These are phyloP conservation scores for Spongilla lacustris DNA, from an alignment of 37 sponge, comb jelly and placozoan genomes.

Conservation along the genomic window DNA sequence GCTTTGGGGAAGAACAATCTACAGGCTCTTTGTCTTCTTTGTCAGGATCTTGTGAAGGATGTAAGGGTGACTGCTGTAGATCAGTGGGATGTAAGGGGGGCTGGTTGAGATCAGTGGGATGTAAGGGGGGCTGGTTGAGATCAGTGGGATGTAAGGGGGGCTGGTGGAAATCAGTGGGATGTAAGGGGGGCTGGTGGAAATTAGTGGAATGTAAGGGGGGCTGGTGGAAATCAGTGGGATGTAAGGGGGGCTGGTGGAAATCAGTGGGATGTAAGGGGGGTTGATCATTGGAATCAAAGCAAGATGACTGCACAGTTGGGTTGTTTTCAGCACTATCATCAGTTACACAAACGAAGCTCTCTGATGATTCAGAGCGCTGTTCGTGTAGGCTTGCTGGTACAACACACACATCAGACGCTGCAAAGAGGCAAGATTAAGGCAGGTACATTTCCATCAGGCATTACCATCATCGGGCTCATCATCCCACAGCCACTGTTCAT, in stretches of 20 bases:
- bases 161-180: background rate
- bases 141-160: too few relatives aligned
- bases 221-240: too few relatives aligned
- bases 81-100: background rate
- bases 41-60: background rate
- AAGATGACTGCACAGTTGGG: background rate
- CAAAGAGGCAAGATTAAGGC: background rate
- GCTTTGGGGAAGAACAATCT: background rate
- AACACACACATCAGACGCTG: background rate
- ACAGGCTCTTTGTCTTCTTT: background rate
- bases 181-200: background rate
- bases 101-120: background rate
- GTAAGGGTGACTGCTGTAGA: background rate
- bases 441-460: background rate
- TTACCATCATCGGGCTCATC: constrained; percentile 31
- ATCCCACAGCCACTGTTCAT: constrained; percentile 63
- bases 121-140: background rate
- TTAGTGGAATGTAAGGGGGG: background rate
- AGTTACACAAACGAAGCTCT: constrained; percentile 68
- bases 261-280: too few relatives aligned
- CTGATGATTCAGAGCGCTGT: constrained; percentile 52
- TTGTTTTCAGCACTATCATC: constrained; percentile 6
- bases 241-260: too few relatives aligned
- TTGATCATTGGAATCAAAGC: background rate
- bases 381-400: background rate